Evolutionary conservation across 2,113 vertebrate species (phyloP), one percentile per base, ranked within the genome.

Genomic region (Galemys pyrenaicus): DNA sequence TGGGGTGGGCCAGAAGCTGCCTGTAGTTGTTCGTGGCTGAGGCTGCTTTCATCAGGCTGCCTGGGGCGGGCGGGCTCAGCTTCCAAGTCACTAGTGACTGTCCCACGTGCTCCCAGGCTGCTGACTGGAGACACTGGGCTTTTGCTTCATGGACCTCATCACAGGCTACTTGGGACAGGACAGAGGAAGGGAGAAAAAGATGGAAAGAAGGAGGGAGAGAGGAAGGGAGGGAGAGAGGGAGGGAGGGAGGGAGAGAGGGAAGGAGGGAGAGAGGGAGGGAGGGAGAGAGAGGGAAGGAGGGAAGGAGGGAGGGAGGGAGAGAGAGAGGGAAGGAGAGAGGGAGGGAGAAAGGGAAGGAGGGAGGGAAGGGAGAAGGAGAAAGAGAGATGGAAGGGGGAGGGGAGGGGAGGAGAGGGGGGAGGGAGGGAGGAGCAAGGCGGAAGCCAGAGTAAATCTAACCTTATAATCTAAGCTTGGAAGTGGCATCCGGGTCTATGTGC

Each of bases 181-280:
- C 37, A 39, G 24, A 41, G 37, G 20, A 39, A 71, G 4, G 44
- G 10, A 41, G 19, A n/a, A n/a, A n/a, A n/a, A 32, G 62, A 32
- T 7, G 9, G 58, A 26, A 9, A 3, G 28, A 64, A 28, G 49
- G n/a, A 35, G 64, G 24, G 32, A 16, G 62, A 64, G 58, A 35
- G 64, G 24, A 32, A 15, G 64, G 22, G 60, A 9, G 60, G 22
- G 62, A 32, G 62, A 13, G 62, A 32, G 6, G 10, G 60, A 28
- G 26, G 12, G 28, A 54, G n/a, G 62, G 51, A 2, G 19, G 16
- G 51, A 70, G 10, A 10, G 51, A 56, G 20, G 12, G 32, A 56
- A 3, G 65, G 10, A 10, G 2, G 0, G 26, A 58, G 2, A n/a
- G 11, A 5, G 22, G 41, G 13, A 51, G 5, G 30, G 30, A 3